These are phyloP conservation scores for Enteromius trimaculatus DNA, from an alignment of 2,797 vertebrate genomes.

Conservation along the genomic window DNA sequence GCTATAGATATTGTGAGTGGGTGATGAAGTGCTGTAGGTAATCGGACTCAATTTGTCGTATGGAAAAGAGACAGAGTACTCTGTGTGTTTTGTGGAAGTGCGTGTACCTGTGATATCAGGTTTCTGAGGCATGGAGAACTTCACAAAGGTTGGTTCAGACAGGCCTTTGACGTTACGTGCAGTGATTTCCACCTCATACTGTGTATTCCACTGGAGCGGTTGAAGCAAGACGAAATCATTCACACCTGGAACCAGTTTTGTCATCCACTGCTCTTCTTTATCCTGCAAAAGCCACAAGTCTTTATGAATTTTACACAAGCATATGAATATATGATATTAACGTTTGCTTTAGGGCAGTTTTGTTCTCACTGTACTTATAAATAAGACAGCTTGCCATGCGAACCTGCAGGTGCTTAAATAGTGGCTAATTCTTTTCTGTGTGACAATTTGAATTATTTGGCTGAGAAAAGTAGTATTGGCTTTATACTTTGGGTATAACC, in stretches of 20 bases:
- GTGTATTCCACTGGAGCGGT: conserved; percentile 95
- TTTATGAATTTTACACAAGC: neutral
- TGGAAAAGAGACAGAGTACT: neutral
- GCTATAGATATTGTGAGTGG: conserved; percentile 44
- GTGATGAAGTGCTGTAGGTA: conserved; percentile 31
- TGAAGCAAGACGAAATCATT: conserved; percentile 94
- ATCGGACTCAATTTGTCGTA: conserved; percentile 19
- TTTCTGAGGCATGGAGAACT: conserved; percentile 98
- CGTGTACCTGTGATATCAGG: conserved; percentile 93
- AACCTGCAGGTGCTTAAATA: neutral
- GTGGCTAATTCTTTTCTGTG: neutral
- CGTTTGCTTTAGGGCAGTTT: neutral
- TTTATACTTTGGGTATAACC: neutral
- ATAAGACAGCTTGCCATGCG: neutral
- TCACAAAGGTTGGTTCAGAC: conserved; percentile 95
- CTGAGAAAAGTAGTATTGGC: neutral
- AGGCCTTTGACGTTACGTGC: conserved; percentile 94
- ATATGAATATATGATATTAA: neutral
- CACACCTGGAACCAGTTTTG: conserved; percentile 91
- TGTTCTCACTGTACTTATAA: neutral
- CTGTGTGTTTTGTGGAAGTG: conserved; percentile 42
- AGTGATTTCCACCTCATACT: conserved; percentile 96
- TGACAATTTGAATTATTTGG: neutral
- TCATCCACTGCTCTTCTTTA: conserved; percentile 98
- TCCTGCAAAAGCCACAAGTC: conserved; percentile 72